Evolutionary conservation across 2,888 invertebrate species (phyloP).

Genomic region (Sarcophaga rosellei): DNA sequence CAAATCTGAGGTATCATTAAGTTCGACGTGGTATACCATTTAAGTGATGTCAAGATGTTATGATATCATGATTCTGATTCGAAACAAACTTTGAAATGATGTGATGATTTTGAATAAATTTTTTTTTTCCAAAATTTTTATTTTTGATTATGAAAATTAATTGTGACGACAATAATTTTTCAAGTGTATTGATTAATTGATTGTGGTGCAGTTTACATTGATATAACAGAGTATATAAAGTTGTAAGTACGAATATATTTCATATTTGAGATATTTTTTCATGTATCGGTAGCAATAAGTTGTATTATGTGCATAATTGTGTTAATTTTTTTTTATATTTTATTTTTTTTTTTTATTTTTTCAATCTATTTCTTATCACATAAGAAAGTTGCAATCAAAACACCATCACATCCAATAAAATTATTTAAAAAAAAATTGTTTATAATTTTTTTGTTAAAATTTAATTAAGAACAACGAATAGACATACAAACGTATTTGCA

Average conservation of each 20-base stretch:
- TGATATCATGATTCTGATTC: too few relatives aligned
- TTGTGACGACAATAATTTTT: slow-evolving; percentile 34
- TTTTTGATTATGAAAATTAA: neutral
- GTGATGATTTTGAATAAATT: too few relatives aligned
- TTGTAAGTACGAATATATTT: slow-evolving; percentile 11
- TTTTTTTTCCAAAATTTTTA: too few relatives aligned
- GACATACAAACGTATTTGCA: slow-evolving; percentile 69
- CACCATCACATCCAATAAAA: slow-evolving; percentile 60
- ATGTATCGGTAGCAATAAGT: slow-evolving; percentile 19
- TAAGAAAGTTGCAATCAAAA: slow-evolving; percentile 55
- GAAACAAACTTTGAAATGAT: too few relatives aligned
- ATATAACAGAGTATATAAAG: slow-evolving; percentile 15
- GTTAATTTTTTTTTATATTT: slow-evolving; percentile 5
- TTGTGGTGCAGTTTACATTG: slow-evolving; percentile 59
- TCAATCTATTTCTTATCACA: slow-evolving; percentile 11
- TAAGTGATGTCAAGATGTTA: too few relatives aligned
- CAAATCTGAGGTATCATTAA: too few relatives aligned
- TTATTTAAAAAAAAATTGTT: slow-evolving; percentile 20
- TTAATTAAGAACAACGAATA: slow-evolving; percentile 41
- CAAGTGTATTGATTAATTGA: slow-evolving; percentile 41
- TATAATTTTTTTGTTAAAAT: slow-evolving; percentile 18
- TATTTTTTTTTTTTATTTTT: slow-evolving; percentile 12
- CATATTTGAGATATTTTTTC: slow-evolving; percentile 2
- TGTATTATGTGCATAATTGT: slow-evolving; percentile 49
- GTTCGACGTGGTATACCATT: too few relatives aligned